Base-by-base conservation (phyloP, 2,113 vertebrate genomes). In the Periophthalmus modestus region DNA sequence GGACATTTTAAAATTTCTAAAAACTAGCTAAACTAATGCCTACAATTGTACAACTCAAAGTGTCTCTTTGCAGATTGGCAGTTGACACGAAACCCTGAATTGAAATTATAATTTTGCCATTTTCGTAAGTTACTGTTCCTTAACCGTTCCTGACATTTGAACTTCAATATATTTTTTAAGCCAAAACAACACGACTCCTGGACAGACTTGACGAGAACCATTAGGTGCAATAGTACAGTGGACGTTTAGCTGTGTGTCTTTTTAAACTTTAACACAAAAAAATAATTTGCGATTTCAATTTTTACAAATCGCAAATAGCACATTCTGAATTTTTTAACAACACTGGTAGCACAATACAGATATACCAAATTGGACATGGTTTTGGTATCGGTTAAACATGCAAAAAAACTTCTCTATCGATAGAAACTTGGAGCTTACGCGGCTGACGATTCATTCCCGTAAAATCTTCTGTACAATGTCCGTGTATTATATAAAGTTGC, bases 401-500 rank as follows among this genome's bases (percentile, higher is more conserved):
- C 73, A 77, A 69, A 77, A 75, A 62, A 62, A 62, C 23, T 52
- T 69, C 21, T 12, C 48, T 59, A 50, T 34, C 28, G 28, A 61
- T 73, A 75, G 16, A 72, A 58, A 77, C 63, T 68, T 47, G 23
- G 12, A 66, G 24, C 7, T 7, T 46, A 68, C 50, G 47, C 28
- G 50, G 50, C 68, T 68, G 43, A 48, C 21, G 24, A 55, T 74
- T 65, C 62, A 73, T 39, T 58, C 50, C 23, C 36, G 14, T 19
- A 66, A 66, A 66, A 67, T 66, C n/a, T 74, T 14, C 33, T 69
- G 47, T 57, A 55, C 69, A 61, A 47, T 66, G 21, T 75, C 66
- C 23, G 59, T 65, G 39, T 43, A 43, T 43, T 1, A 24, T 75
- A 78, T 75, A 84, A 67, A 84, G 74, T 85, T 79, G 75, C 75